phyloP scores from a whole-genome alignment of 1,140 invertebrate species.

The Euschistus heros region DNA sequence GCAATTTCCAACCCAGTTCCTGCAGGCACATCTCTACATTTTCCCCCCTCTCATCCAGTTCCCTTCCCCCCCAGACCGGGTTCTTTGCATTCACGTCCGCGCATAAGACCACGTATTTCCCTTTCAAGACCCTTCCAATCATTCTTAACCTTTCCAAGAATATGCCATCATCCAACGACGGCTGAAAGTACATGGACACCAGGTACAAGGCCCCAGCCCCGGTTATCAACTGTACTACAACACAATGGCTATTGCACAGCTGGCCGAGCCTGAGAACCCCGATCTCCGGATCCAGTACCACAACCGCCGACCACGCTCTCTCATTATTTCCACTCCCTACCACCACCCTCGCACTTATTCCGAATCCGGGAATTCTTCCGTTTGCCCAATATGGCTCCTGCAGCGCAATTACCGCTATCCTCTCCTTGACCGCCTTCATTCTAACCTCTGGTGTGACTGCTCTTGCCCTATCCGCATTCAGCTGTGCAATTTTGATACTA shows the following conservation, averaged over 20 bases:
- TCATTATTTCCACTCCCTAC: background rate
- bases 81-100: slow-evolving; percentile 1
- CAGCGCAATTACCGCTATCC: background rate
- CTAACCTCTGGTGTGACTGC: background rate
- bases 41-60: background rate
- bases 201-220: background rate
- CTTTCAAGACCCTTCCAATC: background rate
- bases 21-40: no score
- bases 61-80: background rate
- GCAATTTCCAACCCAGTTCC: background rate
- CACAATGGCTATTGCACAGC: background rate
- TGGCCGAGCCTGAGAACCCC: background rate
- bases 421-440: background rate
- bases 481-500: background rate
- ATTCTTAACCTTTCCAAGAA: background rate
- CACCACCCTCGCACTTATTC: background rate
- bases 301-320: background rate
- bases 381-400: background rate
- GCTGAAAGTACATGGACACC: background rate
- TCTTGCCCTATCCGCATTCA: background rate
- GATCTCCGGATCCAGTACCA: background rate
- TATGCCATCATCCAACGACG: background rate
- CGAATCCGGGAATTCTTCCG: background rate
- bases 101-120: background rate
- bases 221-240: background rate